A percentile compares a stretch with the other conserved stretches of the same genome.
Conservation (phyloP, 2,113 vertebrate genomes). For the Leptodactylus fuscus region DNA sequence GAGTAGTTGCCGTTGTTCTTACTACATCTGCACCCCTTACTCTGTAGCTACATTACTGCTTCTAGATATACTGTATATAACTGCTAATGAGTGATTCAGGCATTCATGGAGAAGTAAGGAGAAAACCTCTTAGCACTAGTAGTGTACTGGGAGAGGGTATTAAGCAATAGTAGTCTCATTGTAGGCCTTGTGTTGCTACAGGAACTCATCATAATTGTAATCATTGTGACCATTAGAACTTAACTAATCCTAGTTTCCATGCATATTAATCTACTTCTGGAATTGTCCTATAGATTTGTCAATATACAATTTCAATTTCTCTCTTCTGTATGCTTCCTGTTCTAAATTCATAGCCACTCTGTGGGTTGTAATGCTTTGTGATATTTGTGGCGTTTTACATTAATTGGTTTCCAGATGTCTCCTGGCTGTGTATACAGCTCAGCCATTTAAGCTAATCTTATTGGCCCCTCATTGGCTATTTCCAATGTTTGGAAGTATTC, state of each 20-base stretch:
- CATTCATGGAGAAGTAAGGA: not conserved
- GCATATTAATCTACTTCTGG: slow-evolving; percentile 8
- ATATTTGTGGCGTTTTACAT: slow-evolving; percentile 41
- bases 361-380: slow-evolving; percentile 36
- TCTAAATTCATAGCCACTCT: slow-evolving; percentile 22
- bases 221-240: not conserved
- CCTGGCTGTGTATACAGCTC: slow-evolving; percentile 30
- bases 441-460: slow-evolving; percentile 44
- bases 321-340: slow-evolving; percentile 1
- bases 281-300: not conserved
- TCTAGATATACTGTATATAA: not conserved
- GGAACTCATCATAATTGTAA: not conserved
- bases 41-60: not conserved
- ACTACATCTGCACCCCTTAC: not conserved
- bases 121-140: not conserved
- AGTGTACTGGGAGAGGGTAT: not conserved
- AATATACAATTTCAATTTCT: slow-evolving; percentile 16
- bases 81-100: not conserved
- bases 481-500: slow-evolving; percentile 15
- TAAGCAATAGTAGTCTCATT: not conserved
- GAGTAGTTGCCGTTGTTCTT: not conserved
- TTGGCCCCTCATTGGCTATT: slow-evolving; percentile 28
- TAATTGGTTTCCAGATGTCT: slow-evolving; percentile 43
- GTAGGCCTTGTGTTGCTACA: not conserved
- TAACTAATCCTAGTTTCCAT: not conserved